Conservation (phyloP, 2,113 vertebrate species). For the Corydoras maculifer region DNA sequence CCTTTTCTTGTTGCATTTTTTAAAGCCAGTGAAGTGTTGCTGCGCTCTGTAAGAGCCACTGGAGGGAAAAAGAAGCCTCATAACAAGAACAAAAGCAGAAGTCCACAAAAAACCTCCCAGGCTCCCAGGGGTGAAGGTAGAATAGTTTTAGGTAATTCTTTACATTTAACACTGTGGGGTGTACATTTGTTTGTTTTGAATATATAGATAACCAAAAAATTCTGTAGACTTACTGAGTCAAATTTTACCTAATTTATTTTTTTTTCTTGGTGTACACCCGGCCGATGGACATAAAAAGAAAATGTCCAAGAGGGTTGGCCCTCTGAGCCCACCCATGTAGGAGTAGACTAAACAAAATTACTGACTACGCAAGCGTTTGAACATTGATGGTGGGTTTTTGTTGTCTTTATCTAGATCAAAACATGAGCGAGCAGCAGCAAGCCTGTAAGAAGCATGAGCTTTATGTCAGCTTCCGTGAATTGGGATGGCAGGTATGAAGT, state of each 20-base stretch:
- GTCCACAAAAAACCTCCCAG: slow-evolving; percentile 81
- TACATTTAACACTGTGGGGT: background rate
- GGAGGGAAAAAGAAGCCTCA: slow-evolving; percentile 87
- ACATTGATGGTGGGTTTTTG: slow-evolving; percentile 33
- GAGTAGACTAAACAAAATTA: slow-evolving; percentile 41
- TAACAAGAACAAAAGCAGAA: slow-evolving; percentile 84
- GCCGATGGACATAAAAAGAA: slow-evolving; percentile 11
- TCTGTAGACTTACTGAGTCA: background rate
- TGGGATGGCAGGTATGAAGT: slow-evolving; percentile 90
- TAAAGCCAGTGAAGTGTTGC: slow-evolving; percentile 93
- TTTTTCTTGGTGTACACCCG: slow-evolving; percentile 7
- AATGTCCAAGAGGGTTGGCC: slow-evolving; percentile 20
- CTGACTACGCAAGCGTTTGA: slow-evolving; percentile 28
- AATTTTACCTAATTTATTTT: background rate
- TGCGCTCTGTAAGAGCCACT: slow-evolving; percentile 89
- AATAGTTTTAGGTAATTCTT: background rate
- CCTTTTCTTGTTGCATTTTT: slow-evolving; percentile 98
- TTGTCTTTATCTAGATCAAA: slow-evolving; percentile 74
- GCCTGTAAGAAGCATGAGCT: slow-evolving; percentile 98
- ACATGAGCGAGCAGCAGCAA: slow-evolving; percentile 94
- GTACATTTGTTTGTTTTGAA: background rate
- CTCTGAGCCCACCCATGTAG: slow-evolving; percentile 36
- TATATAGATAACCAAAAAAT: background rate
- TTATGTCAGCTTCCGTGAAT: slow-evolving; percentile 94
- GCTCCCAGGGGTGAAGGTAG: slow-evolving; percentile 75